Evolutionary conservation across 2,888 invertebrate genomes (phyloP), one percentile per base, ranked within the genome.

Genomic region (Hetaerina titia): DNA sequence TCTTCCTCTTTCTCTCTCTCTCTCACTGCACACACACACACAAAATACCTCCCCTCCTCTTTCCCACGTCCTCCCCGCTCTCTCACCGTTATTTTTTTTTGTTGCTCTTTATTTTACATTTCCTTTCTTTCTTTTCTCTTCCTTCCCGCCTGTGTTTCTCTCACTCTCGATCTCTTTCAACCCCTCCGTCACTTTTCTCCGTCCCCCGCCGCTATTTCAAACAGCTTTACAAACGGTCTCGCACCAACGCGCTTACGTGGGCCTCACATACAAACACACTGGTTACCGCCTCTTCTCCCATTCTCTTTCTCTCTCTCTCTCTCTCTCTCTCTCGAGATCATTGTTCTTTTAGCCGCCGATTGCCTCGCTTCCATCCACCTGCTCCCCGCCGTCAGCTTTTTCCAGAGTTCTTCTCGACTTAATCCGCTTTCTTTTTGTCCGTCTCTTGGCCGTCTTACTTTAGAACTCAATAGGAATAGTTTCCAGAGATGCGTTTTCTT

Each of bases 271-370:
- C 81, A 22, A 81, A 81, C 31, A 31, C 31, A 31, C 45, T 45
- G 45, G 45, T 31, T 22, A 25, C 25, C 13, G 25, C n/a, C 81
- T 81, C 81, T 31, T 60, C 60, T 60, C 5, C 60, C 17, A 60
- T 45, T 17, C 60, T 60, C 60, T 60, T 60, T 81, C 74, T 81
- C 74, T 81, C 31, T 69, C 25, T 25, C 81, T 81, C 81, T 25
- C 22, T 81, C 15, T 81, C 22, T 81, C 25, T 31, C 31, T 8
- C 81, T 31, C 81, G 15, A 31, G 81, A 81, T 81, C 31, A 31
- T 81, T 81, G 81, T 81, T 81, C 81, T 22, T 31, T 25, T 81
- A 31, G 81, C 81, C 81, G 81, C 81, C 81, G 81, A 81, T 81
- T 81, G 81, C 31, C 81, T 81, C 81, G 22, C 13, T 22, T 22